Conservation (phyloP, 2,797 vertebrate species). For the Pangasius mekongensis region DNA sequence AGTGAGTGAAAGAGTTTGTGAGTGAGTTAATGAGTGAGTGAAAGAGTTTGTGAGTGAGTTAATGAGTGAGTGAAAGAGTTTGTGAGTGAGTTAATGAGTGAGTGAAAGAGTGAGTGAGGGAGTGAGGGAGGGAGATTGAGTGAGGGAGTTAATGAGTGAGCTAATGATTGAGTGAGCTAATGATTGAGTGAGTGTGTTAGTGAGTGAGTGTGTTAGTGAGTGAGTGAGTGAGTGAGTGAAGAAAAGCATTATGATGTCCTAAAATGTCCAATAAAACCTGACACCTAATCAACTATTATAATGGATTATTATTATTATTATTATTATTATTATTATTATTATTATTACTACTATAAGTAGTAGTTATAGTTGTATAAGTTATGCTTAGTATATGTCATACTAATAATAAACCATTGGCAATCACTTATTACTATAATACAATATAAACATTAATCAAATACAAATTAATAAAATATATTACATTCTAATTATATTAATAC, state of each 20-base stretch:
- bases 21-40: neutral
- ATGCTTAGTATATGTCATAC: neutral
- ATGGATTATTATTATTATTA: neutral
- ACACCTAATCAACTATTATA: neutral
- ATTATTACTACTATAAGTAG: neutral
- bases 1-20: neutral
- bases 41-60: neutral
- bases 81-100: neutral
- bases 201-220: neutral
- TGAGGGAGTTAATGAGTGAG: neutral
- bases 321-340: constrained; percentile 10
- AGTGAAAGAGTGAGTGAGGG: neutral
- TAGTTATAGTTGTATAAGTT: neutral
- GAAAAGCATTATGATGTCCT: neutral
- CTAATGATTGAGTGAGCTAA: neutral
- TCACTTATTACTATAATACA: neutral
- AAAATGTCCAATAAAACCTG: neutral
- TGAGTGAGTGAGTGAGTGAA: neutral
- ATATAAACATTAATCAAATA: neutral
- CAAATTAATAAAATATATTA: neutral
- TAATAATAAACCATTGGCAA: neutral
- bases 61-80: neutral
- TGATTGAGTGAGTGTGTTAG: too few species aligned
- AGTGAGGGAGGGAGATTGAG: neutral
- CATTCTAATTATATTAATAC: neutral